Percentiles rank a stretch among this genome's conserved stretches.
Evolutionary conservation across 64 coral and sea anemone species (phyloP).

Genomic region (Orbicella faveolata): DNA sequence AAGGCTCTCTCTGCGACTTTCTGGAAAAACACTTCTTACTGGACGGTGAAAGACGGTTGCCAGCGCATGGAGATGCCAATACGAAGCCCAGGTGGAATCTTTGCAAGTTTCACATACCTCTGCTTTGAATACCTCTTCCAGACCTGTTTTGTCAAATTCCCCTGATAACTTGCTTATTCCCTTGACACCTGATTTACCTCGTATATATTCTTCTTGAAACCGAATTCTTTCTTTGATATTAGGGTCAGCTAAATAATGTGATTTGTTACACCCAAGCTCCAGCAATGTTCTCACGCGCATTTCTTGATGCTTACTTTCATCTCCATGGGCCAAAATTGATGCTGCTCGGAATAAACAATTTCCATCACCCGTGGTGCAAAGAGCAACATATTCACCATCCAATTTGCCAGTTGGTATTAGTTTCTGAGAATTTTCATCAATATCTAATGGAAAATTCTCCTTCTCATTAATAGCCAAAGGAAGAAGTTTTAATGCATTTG

Average conservation of each 20-base stretch:
- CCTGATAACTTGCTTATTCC: background rate
- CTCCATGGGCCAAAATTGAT: slow-evolving; percentile 26
- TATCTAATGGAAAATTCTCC: background rate
- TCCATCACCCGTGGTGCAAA: background rate
- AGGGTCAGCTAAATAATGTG: background rate
- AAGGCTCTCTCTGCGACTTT: background rate
- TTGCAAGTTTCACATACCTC: background rate
- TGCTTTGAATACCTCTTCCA: background rate
- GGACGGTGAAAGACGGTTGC: background rate
- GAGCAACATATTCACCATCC: background rate
- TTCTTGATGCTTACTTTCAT: slow-evolving; percentile 11
- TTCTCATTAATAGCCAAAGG: too few relatives aligned
- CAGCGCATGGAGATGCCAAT: slow-evolving; percentile 10
- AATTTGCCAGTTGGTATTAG: background rate
- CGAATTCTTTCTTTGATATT: background rate
- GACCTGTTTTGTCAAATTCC: background rate
- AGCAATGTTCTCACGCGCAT: slow-evolving; percentile 8
- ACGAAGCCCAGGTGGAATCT: background rate
- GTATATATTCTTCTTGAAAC: background rate
- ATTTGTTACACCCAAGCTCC: slow-evolving; percentile 9
- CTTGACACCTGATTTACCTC: background rate
- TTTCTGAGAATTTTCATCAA: background rate
- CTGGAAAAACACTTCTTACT: slow-evolving; percentile 57
- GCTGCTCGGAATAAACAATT: slow-evolving; percentile 22
- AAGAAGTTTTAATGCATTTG: too few relatives aligned